Evolutionary conservation across 2,888 invertebrate species (phyloP).

Genomic region (Macrosiphum euphorbiae): DNA sequence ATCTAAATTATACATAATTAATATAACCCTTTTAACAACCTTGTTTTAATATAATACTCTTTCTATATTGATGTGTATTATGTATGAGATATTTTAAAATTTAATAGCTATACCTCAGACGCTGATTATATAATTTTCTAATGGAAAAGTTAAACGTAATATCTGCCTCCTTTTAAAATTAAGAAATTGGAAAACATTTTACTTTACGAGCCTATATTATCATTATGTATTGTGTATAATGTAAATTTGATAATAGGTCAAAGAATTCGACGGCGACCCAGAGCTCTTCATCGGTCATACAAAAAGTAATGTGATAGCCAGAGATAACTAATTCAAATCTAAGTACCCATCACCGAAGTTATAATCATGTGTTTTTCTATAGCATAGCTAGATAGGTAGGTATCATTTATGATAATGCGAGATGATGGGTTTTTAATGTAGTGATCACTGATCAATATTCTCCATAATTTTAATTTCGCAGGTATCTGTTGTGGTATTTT

Average conservation of each 20-base stretch:
- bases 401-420: background rate
- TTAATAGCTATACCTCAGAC: background rate
- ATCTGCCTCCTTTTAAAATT: background rate
- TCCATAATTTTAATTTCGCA: background rate
- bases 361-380: background rate
- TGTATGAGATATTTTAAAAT: background rate
- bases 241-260: conserved; percentile 4
- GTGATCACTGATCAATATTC: background rate
- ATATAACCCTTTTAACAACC: background rate
- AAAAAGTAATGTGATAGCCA: background rate
- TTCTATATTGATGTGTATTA: background rate
- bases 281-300: background rate
- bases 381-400: background rate
- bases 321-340: background rate
- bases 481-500: background rate
- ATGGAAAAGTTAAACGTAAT: background rate
- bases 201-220: background rate
- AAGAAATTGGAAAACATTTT: background rate
- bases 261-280: background rate
- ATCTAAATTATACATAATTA: background rate
- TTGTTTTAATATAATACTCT: background rate
- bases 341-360: background rate
- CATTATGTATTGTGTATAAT: background rate
- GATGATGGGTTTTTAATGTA: background rate
- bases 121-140: background rate